Evolutionary conservation across 2,888 invertebrate genomes (phyloP), one percentile per base, ranked within the genome.

Genomic region (Cheilosia impressa): DNA sequence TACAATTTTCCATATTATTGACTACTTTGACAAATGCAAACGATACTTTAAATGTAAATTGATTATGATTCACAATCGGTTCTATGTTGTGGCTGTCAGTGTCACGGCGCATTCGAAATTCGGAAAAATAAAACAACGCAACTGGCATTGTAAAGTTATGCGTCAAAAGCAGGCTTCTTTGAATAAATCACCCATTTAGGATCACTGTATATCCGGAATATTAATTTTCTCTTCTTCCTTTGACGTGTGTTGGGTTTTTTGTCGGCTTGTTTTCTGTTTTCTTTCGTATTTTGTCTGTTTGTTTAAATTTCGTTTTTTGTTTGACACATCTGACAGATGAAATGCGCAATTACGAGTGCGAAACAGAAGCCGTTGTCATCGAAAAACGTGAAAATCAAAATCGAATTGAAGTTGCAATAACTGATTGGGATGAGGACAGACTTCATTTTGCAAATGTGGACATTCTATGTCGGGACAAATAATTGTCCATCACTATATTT

Each of bases 161-260:
- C 68, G 73, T 83, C 83, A 83, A 63, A 24, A 27, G 52, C 47
- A 58, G 27, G 19, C 45, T 72, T 73, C 53, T 62, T 63, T 63
- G 73, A 73, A 73, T 55, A 73, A 62, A 73, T 73, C 73, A 53
- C 34, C 73, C 73, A 73, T 73, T 73, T 73, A 75, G 75, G 84
- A 84, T 79, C 69, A 72, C 53, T 27, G 43, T 76, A 76, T 80
- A 80, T 76, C 84, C 80, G 84, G 84, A 84, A 84, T 84, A 80
- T 76, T 84, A 84, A 84, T 84, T 78, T 66, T 71, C 34, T 13
- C 31, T 62, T 60, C 80, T 84, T 80, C 80, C 83, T 77, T 69
- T 77, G 43, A 52, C 24, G 38, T 69, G 53, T 41, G 13, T 41
- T 15, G 15, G 41, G 13, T 60, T 43, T 34, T n/a, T 43, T 17